Percentiles rank a stretch among this genome's conserved stretches.
These are phyloP conservation scores for Kradibia gibbosae DNA, from an alignment of 1,140 invertebrate genomes.

Conservation along the genomic window DNA sequence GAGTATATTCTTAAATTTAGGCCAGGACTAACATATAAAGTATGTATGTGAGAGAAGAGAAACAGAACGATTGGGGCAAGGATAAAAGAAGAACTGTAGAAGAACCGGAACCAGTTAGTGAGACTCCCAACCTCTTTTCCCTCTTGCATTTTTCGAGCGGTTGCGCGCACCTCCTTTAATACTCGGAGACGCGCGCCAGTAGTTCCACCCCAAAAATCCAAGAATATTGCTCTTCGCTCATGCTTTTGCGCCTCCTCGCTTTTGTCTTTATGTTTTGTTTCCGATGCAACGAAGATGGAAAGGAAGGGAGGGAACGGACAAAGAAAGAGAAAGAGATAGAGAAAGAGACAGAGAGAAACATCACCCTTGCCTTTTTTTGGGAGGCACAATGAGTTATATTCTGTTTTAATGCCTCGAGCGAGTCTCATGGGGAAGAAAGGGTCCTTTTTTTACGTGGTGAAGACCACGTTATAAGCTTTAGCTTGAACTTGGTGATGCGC, in stretches of 20 bases:
- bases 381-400: conserved; percentile 26
- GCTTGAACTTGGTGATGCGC: background rate
- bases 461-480: background rate
- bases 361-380: conserved; percentile 4
- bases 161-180: background rate
- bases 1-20: conserved; percentile 4
- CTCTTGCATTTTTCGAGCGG: conserved; percentile 20
- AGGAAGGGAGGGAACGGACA: conserved; percentile 39
- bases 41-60: conserved; percentile 47
- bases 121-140: background rate
- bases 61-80: conserved; percentile 39
- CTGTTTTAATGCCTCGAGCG: conserved; percentile 22
- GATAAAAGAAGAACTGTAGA: conserved; percentile 48
- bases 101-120: conserved; percentile 63
- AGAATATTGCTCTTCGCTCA: background rate
- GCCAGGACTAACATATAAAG: conserved; percentile 2
- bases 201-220: conserved; percentile 17
- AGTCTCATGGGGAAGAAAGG: background rate
- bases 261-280: conserved; percentile 46
- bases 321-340: conserved; percentile 14
- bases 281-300: conserved; percentile 21
- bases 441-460: conserved; percentile 2
- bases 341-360: conserved; percentile 14
- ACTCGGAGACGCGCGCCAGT: background rate
- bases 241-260: background rate